phyloP scores from a whole-genome alignment of 1,140 invertebrate genomes.

The Harpegnathos saltator region DNA sequence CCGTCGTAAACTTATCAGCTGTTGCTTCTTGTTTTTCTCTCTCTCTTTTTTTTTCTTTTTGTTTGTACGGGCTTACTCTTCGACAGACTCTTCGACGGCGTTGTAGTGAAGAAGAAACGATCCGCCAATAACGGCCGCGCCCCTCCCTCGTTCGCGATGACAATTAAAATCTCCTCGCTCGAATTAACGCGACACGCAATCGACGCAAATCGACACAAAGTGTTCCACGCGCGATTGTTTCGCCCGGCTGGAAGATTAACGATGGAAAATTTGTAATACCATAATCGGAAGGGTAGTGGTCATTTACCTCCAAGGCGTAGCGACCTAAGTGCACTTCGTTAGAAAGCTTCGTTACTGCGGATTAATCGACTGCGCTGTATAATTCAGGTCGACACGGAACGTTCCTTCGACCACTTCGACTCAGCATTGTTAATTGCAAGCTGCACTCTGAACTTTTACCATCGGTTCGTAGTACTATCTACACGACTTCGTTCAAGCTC shows the following conservation, averaged over 20 bases:
- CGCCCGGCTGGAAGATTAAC: constrained; percentile 29
- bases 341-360: constrained; percentile 47
- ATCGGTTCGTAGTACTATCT: not conserved
- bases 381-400: constrained; percentile 41
- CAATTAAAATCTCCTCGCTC: constrained; percentile 51
- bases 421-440: constrained; percentile 34
- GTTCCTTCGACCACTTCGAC: constrained; percentile 11
- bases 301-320: constrained; percentile 37
- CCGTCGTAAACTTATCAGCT: not conserved
- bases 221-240: constrained; percentile 29
- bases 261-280: constrained; percentile 50
- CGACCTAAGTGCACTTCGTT: constrained; percentile 55
- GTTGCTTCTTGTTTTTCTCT: too few species aligned
- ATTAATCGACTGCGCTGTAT: constrained; percentile 55
- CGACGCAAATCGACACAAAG: not conserved
- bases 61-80: too few species aligned
- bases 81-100: not conserved
- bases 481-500: not conserved
- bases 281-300: constrained; percentile 16
- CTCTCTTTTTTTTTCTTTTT: too few species aligned
- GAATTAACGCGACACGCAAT: constrained; percentile 43
- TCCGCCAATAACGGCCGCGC: not conserved
- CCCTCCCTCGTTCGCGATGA: not conserved
- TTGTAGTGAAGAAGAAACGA: not conserved
- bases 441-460: constrained; percentile 16